Base-by-base conservation (phyloP, 2,888 invertebrate genomes). In the Agrotis clavis region DNA sequence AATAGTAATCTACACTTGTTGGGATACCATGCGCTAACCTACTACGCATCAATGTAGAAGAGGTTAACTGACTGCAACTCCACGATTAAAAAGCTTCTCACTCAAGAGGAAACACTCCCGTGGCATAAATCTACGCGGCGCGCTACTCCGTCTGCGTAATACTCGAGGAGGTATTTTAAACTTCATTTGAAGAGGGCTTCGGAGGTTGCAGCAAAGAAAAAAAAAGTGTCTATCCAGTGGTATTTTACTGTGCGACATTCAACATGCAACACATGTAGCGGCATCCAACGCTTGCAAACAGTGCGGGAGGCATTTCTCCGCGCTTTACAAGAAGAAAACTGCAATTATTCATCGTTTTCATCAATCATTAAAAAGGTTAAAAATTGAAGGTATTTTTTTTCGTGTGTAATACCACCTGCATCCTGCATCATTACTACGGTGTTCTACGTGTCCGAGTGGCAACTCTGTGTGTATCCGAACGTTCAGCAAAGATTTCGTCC, bases 161-260 rank as follows among this genome's bases (percentile, higher is more conserved):
- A 25, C 25, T 25, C 25, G 25, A 25, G 51, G 51, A 51, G n/a
- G 4, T 51, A 51, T 51, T 51, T 51, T 51, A 11, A 51, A 51
- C 51, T 51, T 51, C 51, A 51, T 51, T 51, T 51, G 51, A 19
- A 19, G 19, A 51, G 51, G 51, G n/a, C 51, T 51, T 19, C 51
- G 51, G 51, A 51, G 51, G 19, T 51, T 51, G 51, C 19, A 51
- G 51, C 51, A 51, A 51, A 51, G 11, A 51, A 51, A 51, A 51
- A n/a, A 19, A 19, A 11, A 5, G 30, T 30, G 30, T 19, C 19
- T 51, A 51, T 11, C 51, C 19, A 51, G 51, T 18, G 51, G 19
- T 51, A 51, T 51, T 51, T 51, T 51, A 51, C 19, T 51, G 19
- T 51, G 51, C 19, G 13, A 30, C 30, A 30, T 30, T 30, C 45